These are phyloP conservation scores for Ceramica pisi DNA, from an alignment of 2,888 invertebrate genomes.

Conservation along the genomic window DNA sequence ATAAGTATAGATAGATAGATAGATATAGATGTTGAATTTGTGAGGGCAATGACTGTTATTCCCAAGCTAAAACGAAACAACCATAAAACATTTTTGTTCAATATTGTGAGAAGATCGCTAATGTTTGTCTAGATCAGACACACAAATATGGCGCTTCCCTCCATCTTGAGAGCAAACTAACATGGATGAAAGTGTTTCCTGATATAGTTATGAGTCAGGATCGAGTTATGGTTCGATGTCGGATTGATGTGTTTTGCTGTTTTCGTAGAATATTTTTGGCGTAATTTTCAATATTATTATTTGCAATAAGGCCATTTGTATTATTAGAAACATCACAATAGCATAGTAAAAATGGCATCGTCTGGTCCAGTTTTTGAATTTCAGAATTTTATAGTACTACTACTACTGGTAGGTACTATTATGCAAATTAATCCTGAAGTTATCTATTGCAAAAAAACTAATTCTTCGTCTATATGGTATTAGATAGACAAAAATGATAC, in stretches of 20 bases:
- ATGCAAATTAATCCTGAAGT: no score
- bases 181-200: constrained; percentile 52
- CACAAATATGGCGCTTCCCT: constrained; percentile 59
- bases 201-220: constrained; percentile 51
- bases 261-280: not conserved
- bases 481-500: no score
- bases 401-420: no score
- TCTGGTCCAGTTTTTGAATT: no score
- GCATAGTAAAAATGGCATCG: no score
- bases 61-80: not conserved
- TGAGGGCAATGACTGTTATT: not conserved
- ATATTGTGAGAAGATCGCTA: constrained; percentile 75
- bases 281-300: not conserved
- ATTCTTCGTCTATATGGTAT: no score
- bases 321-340: no score
- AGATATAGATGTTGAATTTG: no score
- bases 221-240: constrained; percentile 6
- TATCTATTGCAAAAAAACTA: no score
- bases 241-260: not conserved
- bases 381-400: no score
- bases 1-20: no score
- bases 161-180: constrained; percentile 60
- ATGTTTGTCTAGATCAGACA: constrained; percentile 66
- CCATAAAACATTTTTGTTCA: constrained; percentile 62
- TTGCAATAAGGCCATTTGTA: not conserved